Base-by-base conservation (phyloP, 1,140 invertebrate genomes). In the Diploscapter pachys region DNA sequence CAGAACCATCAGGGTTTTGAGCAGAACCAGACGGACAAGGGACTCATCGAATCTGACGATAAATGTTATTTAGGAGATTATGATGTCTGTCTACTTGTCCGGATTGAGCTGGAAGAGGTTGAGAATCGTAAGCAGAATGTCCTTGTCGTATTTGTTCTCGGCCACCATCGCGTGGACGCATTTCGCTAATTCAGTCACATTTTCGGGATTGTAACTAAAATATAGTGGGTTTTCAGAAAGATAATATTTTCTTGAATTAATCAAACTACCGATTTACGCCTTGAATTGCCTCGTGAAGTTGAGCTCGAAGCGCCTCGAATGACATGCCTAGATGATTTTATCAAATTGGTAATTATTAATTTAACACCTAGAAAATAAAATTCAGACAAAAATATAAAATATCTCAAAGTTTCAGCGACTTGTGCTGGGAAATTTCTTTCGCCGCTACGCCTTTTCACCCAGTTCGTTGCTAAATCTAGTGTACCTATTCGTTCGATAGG, bases 1-100 rank as follows among this genome's bases (percentile, higher is more conserved):
- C 59, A 85, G 80, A 4, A 84, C 82, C 78, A 80, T 85, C 78
- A 85, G 76, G 6, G 83, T 85, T 64, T 85, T 85, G 8, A 85
- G 72, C 4, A 85, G 72, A 13, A 85, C 73, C 11, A 79, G 71
- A 8, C 76, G 64, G 55, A 85, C 83, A 49, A 79, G 73, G 53
- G 57, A 31, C 61, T 85, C 83, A 59, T 83, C 84, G 80, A 85
- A 83, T n/a, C 82, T 85, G 11, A 50, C 57, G 31, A 65, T 50
- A 65, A 9, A 65, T 31, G 31, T 1, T n/a, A 52, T 68, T 9
- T 8, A 9, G 48, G 56, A 68, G 56, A 68, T n/a, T 6, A 52
- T 55, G 48, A 48, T 9, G 8, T 52, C n/a, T 4, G 71, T 76
- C 72, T 63, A 83, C 80, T 78, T 78, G 13, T 81, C 65, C 5